Percentiles rank a stretch among this genome's conserved stretches.
phyloP scores from a whole-genome alignment of 2,113 vertebrate species.

The Pachycephala philippinensis region DNA sequence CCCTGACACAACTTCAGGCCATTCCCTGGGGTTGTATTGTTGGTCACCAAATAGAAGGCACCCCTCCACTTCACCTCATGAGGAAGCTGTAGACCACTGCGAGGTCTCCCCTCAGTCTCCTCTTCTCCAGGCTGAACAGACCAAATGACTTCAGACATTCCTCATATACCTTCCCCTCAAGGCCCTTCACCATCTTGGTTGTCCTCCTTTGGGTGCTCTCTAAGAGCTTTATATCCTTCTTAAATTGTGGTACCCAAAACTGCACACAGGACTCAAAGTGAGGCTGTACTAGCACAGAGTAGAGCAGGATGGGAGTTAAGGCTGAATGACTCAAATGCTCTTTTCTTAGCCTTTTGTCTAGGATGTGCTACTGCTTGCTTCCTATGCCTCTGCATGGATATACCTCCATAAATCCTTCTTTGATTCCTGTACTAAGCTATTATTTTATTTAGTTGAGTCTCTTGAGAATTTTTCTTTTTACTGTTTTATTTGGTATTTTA shows the following conservation, averaged over 20 bases:
- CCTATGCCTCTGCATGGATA: not conserved
- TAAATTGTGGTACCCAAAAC: not conserved
- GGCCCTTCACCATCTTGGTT: not conserved
- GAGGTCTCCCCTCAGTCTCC: not conserved
- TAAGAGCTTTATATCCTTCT: not conserved
- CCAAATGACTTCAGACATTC: not conserved
- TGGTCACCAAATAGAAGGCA: not conserved
- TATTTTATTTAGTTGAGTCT: not conserved
- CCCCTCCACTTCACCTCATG: rapidly evolving
- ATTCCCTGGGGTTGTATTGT: not conserved
- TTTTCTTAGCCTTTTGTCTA: not conserved
- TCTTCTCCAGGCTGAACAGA: not conserved
- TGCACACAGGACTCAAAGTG: not conserved
- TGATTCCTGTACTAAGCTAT: not conserved
- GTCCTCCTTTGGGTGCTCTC: not conserved
- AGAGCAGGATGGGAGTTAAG: not conserved
- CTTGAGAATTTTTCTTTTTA: not conserved
- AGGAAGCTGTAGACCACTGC: not conserved
- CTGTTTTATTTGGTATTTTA: not conserved
- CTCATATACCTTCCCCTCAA: not conserved
- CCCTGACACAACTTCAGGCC: not conserved
- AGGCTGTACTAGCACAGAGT: not conserved
- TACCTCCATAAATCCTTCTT: not conserved
- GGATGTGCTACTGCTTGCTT: not conserved
- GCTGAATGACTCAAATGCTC: not conserved